These are phyloP conservation scores for Parnassius apollo DNA, from an alignment of 2,888 invertebrate genomes.

Conservation along the genomic window DNA sequence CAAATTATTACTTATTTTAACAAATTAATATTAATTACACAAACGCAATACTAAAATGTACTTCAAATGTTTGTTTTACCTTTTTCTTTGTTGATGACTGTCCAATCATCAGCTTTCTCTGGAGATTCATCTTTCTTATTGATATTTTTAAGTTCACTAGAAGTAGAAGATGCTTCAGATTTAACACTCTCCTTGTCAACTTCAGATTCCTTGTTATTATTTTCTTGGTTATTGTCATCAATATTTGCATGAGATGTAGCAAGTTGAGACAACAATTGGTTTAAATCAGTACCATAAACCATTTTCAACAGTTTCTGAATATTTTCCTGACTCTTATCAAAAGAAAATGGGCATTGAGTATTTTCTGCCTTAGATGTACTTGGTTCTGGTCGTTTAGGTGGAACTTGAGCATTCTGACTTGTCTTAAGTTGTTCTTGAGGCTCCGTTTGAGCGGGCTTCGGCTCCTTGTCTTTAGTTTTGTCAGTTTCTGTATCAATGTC, in stretches of 20 bases:
- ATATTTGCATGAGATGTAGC: neutral
- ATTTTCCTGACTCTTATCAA: conserved; percentile 31
- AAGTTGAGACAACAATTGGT: neutral
- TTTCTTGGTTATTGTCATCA: conserved; percentile 8
- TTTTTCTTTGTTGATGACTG: conserved; percentile 65
- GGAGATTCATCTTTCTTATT: conserved; percentile 47
- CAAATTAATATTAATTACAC: no score
- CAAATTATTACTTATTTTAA: no score
- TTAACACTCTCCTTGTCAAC: conserved; percentile 28
- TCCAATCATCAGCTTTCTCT: conserved; percentile 64
- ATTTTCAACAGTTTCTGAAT: conserved; percentile 37
- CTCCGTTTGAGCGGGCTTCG: conserved; percentile 30
- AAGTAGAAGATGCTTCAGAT: conserved; percentile 34
- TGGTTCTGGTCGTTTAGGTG: conserved; percentile 28
- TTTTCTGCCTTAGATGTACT: conserved; percentile 20
- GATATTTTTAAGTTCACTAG: conserved; percentile 14
- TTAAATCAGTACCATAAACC: conserved; percentile 6
- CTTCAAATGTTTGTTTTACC: conserved; percentile 39
- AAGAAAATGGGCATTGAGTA: conserved; percentile 31
- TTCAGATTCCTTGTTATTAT: conserved; percentile 7
- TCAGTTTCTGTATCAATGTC: conserved; percentile 49
- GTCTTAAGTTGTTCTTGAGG: conserved; percentile 28
- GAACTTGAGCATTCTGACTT: conserved; percentile 28
- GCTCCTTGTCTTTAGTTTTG: conserved; percentile 34
- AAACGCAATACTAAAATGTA: no score